Base-by-base conservation (phyloP, 2,888 invertebrate species). In the Rotaria magnacalcarata region DNA sequence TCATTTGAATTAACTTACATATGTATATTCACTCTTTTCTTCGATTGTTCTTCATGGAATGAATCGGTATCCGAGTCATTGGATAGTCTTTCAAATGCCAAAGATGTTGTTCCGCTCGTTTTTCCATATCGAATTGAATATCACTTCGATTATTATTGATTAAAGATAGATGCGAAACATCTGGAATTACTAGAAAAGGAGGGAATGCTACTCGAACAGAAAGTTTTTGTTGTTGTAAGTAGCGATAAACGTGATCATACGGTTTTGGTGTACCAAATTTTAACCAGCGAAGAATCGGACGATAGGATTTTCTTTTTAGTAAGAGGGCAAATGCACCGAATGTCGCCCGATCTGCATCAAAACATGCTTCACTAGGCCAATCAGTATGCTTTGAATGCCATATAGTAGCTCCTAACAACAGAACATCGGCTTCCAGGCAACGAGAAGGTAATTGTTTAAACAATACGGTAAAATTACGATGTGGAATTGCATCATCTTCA, bases 401-500 rank as follows among this genome's bases (percentile, higher is more conserved):
- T 27, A 67, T 27, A 27, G 27, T 27, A 10, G 67, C 67, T 27
- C 67, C 67, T 34, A 67, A 67, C 5, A 67, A 27, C 14, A 67
- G 34, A 16, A 67, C 67, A 16, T 67, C 34, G 14, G 67, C 67
- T 67, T 67, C 67, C 1, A 27, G 67, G 24, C 67, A 67, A 27
- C 67, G 67, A 27, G 4, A 2, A 34, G 67, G 67, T 14, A 67
- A 34, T 1, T 67, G 10, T 67, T 16, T n/a, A 6, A n/a, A 67
- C 16, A 67, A 34, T 34, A 14, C 3, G 16, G 67, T 67, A 34
- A 67, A 67, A 67, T 67, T 67, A 27, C 34, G 34, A 34, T 67
- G 67, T 14, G 67, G 67, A 2, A 67, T 67, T 3, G 67, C 67
- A 67, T 67, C 67, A 67, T 67, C 67, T 67, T 67, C 67, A 67